Conservation (phyloP, 53 echinoderm and acorn worm species). For the Zoroaster sp. region DNA sequence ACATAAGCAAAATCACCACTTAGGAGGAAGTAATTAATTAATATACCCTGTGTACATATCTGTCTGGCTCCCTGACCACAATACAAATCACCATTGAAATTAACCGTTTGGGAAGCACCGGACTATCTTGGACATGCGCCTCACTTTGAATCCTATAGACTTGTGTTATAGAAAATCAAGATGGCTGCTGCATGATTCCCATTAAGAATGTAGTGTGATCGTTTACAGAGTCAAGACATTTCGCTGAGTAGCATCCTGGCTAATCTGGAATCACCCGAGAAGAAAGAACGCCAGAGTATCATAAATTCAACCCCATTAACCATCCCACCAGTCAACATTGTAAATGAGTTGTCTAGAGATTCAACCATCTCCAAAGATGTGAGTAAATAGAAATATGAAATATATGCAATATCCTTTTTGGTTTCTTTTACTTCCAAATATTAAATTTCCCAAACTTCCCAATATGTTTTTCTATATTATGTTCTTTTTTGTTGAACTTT, state of each 20-base stretch:
- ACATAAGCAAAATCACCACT: no score
- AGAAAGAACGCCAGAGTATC: constrained; percentile 58
- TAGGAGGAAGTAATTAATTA: no score
- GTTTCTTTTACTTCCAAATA: background rate
- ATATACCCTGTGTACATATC: no score
- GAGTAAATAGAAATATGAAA: constrained; percentile 12
- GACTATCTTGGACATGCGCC: no score
- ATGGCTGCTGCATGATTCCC: background rate
- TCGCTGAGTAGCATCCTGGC: constrained; percentile 80
- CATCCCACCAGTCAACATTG: constrained; percentile 57
- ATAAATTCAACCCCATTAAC: constrained; percentile 6
- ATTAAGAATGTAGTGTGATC: background rate
- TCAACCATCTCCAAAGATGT: constrained; percentile 83
- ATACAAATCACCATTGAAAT: no score
- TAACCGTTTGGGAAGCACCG: no score
- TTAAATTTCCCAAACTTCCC: no score
- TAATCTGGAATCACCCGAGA: constrained; percentile 80
- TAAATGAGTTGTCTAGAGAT: constrained; percentile 81
- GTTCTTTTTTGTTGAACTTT: no score
- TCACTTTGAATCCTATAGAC: background rate
- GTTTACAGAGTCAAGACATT: constrained; percentile 68
- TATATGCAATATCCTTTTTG: background rate
- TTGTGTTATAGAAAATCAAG: background rate
- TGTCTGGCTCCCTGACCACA: no score
- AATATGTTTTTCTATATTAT: no score